Evolutionary conservation across 2,113 vertebrate species (phyloP).

Genomic region (Thamnophis sirtalis): DNA sequence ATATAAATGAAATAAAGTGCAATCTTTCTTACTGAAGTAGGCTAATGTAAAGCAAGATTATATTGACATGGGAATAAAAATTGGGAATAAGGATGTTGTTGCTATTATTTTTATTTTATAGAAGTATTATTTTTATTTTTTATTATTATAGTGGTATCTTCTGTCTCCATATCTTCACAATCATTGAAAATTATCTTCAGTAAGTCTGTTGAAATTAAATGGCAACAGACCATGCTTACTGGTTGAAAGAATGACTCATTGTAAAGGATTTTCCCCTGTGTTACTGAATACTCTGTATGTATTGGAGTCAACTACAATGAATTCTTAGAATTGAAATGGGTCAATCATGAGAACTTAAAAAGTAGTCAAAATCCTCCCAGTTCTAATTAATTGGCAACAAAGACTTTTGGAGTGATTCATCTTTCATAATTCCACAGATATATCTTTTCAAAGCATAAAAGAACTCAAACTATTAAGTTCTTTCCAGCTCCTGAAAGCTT

Average conservation of each 20-base stretch:
- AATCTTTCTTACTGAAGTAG: not conserved
- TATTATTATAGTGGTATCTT: not conserved
- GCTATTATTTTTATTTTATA: not conserved
- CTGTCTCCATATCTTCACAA: not conserved
- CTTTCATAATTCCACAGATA: conserved; percentile 21
- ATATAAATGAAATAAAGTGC: not conserved
- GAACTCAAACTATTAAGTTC: conserved; percentile 6
- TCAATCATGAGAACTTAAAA: conserved; percentile 28
- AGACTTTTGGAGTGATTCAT: conserved; percentile 23
- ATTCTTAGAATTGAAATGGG: conserved; percentile 38
- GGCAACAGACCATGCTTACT: not conserved
- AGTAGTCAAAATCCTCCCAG: conserved; percentile 28
- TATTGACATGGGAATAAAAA: not conserved
- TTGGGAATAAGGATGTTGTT: not conserved
- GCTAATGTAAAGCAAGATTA: not conserved
- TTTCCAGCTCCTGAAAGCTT: conserved; percentile 26
- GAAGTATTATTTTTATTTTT: not conserved
- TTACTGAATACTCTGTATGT: not conserved
- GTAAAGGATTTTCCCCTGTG: conserved; percentile 15
- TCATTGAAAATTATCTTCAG: not conserved
- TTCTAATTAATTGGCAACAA: conserved; percentile 19
- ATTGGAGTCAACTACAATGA: conserved; percentile 3
- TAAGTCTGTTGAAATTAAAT: not conserved
- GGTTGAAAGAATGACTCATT: not conserved
- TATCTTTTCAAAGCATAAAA: not conserved